Percentiles rank a stretch among this genome's conserved stretches.
Evolutionary conservation across 2,888 invertebrate species (phyloP).

Genomic region (Nezara viridula): DNA sequence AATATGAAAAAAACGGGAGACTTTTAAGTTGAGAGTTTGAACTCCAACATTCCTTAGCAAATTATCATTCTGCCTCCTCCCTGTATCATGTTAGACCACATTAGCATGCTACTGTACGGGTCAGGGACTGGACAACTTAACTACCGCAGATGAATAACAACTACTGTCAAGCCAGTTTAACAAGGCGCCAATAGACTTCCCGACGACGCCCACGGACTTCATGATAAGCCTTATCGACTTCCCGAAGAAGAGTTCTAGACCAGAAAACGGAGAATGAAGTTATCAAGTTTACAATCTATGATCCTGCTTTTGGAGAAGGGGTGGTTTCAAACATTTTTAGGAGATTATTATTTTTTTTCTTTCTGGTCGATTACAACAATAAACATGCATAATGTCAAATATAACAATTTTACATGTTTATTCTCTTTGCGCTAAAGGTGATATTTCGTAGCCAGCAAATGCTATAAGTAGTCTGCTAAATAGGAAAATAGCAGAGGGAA

Average conservation of each 20-base stretch:
- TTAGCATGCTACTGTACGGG: background rate
- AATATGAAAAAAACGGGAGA: background rate
- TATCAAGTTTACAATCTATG: background rate
- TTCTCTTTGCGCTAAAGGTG: too few species aligned
- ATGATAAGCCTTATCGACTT: background rate
- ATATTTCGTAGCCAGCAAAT: too few species aligned
- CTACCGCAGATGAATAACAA: background rate
- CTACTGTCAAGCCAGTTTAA: background rate
- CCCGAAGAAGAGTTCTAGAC: background rate
- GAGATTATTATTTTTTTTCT: too few species aligned
- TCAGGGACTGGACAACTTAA: background rate
- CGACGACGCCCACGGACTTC: background rate
- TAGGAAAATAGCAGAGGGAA: too few species aligned
- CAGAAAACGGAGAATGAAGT: background rate
- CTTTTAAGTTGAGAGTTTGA: background rate
- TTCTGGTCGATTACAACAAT: too few species aligned
- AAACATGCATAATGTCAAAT: too few species aligned
- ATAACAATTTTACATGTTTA: too few species aligned
- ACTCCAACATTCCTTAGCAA: background rate
- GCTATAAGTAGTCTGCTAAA: too few species aligned
- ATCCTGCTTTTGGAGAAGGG: background rate
- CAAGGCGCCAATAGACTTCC: background rate
- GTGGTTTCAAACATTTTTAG: too few species aligned
- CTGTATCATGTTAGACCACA: background rate
- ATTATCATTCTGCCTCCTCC: background rate